Evolutionary conservation across 2,888 invertebrate species (phyloP).

Genomic region (Encarsia formosa): DNA sequence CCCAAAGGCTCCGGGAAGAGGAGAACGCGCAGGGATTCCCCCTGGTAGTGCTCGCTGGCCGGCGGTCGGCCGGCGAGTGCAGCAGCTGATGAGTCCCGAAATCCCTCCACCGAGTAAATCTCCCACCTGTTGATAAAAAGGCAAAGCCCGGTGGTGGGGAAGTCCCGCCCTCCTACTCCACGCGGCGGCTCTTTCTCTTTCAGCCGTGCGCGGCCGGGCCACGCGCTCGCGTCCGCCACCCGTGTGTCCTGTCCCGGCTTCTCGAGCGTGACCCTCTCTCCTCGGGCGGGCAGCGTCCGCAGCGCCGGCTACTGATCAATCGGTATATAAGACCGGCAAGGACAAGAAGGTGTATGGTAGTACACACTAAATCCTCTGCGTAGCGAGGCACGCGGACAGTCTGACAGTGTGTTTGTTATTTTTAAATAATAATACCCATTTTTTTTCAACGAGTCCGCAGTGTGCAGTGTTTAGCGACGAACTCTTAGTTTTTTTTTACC

Average conservation of each 20-base stretch:
- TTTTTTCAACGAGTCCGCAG: too few species aligned
- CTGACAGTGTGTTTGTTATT: too few species aligned
- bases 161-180: conserved; percentile 38
- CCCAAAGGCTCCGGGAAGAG: too few species aligned
- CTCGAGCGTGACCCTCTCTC: not conserved
- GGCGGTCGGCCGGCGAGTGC: conserved; percentile 19
- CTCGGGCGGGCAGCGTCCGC: not conserved
- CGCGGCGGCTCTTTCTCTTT: conserved; percentile 8
- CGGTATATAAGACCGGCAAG: conserved; percentile 52
- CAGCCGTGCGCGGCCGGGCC: conserved; percentile 20
- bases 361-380: conserved; percentile 48
- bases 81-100: conserved; percentile 3
- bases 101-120: conserved; percentile 3
- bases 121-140: conserved; percentile 30
- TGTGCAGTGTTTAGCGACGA: too few species aligned
- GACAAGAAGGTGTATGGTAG: conserved; percentile 51
- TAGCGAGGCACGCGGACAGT: conserved; percentile 29
- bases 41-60: conserved; percentile 12
- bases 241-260: not conserved
- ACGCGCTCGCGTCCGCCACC: conserved; percentile 1
- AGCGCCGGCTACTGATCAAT: conserved; percentile 42
- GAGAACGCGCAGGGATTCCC: too few species aligned
- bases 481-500: too few species aligned
- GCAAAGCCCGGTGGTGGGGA: conserved; percentile 36
- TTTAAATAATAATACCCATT: too few species aligned